These are phyloP conservation scores for Pelagia noctiluca DNA, from an alignment of 30 jellyfish, hydroid and myxozoan species.

Conservation along the genomic window DNA sequence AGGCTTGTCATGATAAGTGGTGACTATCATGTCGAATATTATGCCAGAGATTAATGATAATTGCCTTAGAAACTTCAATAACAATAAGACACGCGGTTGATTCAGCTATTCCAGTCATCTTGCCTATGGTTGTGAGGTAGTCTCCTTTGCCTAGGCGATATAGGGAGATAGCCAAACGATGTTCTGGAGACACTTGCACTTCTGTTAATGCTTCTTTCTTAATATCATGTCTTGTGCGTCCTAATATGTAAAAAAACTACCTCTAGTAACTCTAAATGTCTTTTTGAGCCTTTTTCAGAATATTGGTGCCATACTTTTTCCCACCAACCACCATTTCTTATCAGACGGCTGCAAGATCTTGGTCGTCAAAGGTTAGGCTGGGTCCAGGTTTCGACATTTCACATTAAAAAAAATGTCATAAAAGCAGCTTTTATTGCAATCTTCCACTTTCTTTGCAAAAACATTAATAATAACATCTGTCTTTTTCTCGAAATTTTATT, in stretches of 20 bases:
- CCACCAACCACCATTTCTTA: not conserved
- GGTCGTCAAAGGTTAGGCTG: not conserved
- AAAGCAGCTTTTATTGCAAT: constrained; percentile 2
- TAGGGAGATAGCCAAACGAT: no score
- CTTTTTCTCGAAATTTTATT: no score
- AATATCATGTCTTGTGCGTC: not conserved
- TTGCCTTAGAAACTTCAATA: no score
- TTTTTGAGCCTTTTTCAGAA: not conserved
- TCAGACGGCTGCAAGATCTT: not conserved
- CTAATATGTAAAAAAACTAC: not conserved
- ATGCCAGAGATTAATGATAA: no score
- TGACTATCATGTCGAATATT: no score
- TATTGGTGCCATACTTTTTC: not conserved
- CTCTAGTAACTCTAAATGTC: not conserved
- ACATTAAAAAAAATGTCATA: not conserved
- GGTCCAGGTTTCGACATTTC: not conserved
- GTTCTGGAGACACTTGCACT: not conserved
- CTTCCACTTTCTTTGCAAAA: not conserved
- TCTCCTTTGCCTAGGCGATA: not conserved
- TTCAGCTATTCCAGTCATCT: not conserved
- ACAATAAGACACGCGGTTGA: not conserved
- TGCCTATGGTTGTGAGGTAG: not conserved
- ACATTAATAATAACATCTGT: not conserved
- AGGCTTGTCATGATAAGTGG: no score
- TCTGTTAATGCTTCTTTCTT: not conserved